Evolutionary conservation across 2,888 invertebrate genomes (phyloP).

Genomic region (Plutella xylostella): DNA sequence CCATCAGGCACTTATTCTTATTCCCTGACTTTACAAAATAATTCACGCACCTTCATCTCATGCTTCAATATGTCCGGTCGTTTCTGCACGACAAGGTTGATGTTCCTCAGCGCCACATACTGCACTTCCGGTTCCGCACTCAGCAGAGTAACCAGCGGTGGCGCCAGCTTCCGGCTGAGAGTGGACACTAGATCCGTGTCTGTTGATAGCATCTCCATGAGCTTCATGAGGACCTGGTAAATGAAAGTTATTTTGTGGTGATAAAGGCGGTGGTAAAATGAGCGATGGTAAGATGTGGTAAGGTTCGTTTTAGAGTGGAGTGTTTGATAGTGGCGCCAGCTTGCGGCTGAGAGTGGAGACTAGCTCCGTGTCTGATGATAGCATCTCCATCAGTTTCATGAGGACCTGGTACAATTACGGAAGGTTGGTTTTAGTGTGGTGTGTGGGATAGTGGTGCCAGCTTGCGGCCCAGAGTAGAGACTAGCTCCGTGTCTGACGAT

Average conservation of each 20-base stretch:
- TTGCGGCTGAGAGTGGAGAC: slow-evolving; percentile 95
- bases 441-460: slow-evolving; percentile 99
- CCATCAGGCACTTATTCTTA: too few species aligned
- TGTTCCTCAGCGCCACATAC: slow-evolving; percentile 97
- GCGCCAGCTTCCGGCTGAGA: slow-evolving; percentile 96
- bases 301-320: slow-evolving; percentile 97
- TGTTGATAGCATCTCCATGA: slow-evolving; percentile 96
- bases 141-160: slow-evolving; percentile 97
- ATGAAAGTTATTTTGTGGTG: too few species aligned
- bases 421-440: too few species aligned
- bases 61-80: slow-evolving; percentile 98
- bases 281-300: too few species aligned
- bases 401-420: too few species aligned
- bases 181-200: slow-evolving; percentile 95
- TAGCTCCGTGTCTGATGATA: slow-evolving; percentile 93
- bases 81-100: slow-evolving; percentile 99
- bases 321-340: slow-evolving; percentile 98
- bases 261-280: too few species aligned
- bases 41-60: slow-evolving; percentile 99
- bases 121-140: slow-evolving; percentile 99
- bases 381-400: slow-evolving; percentile 99
- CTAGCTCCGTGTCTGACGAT: slow-evolving; percentile 92
- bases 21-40: too few species aligned
- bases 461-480: slow-evolving; percentile 93
- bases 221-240: slow-evolving; percentile 88